Evolutionary conservation across 2,113 vertebrate genomes (phyloP), one percentile per base, ranked within the genome.

Genomic region (Centrocercus urophasianus): DNA sequence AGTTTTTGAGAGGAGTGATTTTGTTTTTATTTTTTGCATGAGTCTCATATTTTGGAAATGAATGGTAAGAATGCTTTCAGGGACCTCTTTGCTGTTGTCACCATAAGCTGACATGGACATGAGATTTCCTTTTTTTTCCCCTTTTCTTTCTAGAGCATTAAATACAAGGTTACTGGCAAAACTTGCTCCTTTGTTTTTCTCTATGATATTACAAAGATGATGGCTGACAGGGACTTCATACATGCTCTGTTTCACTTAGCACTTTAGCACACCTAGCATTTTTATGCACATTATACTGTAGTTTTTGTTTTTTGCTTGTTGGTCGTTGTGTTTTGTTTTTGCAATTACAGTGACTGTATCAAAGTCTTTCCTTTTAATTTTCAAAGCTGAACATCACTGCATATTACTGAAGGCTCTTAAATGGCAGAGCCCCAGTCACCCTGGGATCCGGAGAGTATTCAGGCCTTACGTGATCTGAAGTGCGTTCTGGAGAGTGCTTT

Each of bases 291-390:
- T 70, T 61, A 54, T 66, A 45, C 43, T 24, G 8, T 1, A 11
- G 32, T 20, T 60, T 60, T 34, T 36, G n/a, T 22, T 34, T 24
- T 56, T 56, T 25, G 22, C 15, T 56, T 56, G 52, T 56, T 56
- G 17, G 48, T 25, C 7, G 11, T 48, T 48, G 48, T 30, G 52
- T 56, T 56, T 56, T 54, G 52, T 54, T 54, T 54, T 28, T 52
- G 17, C 27, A 25, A 3, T 72, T 66, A n/a, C 0, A 1, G n/a
- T 2, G 6, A 30, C 14, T 1, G 0, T 71, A 52, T 77, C 10
- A n/a, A 57, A 15, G 22, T 77, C 27, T 65, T 42, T 50, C 20
- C 6, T 40, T 71, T 45, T 83, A 30, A 40, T 78, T 72, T 66
- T 38, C 38, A 40, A 28, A 92, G 43, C 43, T 60, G 65, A 8